phyloP scores from a whole-genome alignment of 35 echinoderm and acorn worm genomes.

The Lytechinus variegatus region DNA sequence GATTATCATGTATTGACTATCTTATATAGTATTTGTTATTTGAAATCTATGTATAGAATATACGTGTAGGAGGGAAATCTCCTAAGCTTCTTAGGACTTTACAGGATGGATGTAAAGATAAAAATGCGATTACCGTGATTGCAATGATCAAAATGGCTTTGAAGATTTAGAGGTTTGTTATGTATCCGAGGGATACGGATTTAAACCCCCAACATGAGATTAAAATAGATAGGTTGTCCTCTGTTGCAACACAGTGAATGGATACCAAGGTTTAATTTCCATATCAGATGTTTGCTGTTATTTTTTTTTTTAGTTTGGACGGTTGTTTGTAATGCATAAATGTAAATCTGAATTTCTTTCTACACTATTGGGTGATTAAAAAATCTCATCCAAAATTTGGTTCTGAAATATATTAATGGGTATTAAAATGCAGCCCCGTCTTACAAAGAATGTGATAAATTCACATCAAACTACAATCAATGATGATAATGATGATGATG shows the following conservation, averaged over 20 bases:
- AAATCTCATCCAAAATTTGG: too few species aligned
- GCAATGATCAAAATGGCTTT: neutral
- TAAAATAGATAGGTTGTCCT: neutral
- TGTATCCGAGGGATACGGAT: neutral
- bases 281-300: too few species aligned
- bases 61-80: neutral
- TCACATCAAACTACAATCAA: too few species aligned
- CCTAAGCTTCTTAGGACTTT: neutral
- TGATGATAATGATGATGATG: too few species aligned
- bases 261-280: neutral
- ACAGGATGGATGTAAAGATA: neutral
- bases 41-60: neutral
- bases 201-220: neutral
- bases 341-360: neutral
- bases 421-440: too few species aligned
- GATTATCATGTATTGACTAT: neutral
- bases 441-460: too few species aligned
- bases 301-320: too few species aligned
- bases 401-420: too few species aligned
- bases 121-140: conserved; percentile 4
- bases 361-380: too few species aligned
- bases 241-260: neutral
- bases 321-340: too few species aligned
- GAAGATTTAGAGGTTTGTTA: neutral
- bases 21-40: neutral